Conservation (phyloP, 2,888 invertebrate genomes). For the Leistus spinibarbis region DNA sequence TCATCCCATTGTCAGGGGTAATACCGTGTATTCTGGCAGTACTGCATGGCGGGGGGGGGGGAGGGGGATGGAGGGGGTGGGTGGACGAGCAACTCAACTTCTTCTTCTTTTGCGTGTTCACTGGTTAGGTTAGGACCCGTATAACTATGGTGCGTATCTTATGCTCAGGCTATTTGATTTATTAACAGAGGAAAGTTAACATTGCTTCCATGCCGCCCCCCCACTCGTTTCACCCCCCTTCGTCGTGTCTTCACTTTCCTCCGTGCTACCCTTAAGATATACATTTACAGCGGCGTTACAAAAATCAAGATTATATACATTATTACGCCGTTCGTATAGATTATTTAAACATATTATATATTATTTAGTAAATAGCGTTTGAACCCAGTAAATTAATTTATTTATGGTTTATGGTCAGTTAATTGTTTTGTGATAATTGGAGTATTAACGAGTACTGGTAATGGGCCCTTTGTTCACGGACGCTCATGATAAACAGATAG, state of each 20-base stretch:
- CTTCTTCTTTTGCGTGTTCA: neutral
- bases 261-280: neutral
- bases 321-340: too few species aligned
- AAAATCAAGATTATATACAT: too few species aligned
- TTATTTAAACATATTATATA: too few species aligned
- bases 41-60: too few species aligned
- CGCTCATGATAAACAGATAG: slow-evolving; percentile 15
- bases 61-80: too few species aligned
- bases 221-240: neutral
- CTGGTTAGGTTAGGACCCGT: neutral
- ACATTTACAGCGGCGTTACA: neutral
- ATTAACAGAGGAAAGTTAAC: slow-evolving; percentile 37
- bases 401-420: too few species aligned
- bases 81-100: neutral
- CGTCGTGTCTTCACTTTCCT: neutral
- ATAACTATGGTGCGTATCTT: neutral
- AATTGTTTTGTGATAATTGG: too few species aligned
- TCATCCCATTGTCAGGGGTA: neutral
- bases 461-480: slow-evolving; percentile 13
- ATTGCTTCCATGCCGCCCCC: neutral
- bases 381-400: too few species aligned
- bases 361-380: too few species aligned
- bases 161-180: slow-evolving; percentile 24
- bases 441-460: slow-evolving; percentile 7
- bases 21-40: neutral